Conservation (phyloP, 2,113 vertebrate genomes). For the Salminus brasiliensis region DNA sequence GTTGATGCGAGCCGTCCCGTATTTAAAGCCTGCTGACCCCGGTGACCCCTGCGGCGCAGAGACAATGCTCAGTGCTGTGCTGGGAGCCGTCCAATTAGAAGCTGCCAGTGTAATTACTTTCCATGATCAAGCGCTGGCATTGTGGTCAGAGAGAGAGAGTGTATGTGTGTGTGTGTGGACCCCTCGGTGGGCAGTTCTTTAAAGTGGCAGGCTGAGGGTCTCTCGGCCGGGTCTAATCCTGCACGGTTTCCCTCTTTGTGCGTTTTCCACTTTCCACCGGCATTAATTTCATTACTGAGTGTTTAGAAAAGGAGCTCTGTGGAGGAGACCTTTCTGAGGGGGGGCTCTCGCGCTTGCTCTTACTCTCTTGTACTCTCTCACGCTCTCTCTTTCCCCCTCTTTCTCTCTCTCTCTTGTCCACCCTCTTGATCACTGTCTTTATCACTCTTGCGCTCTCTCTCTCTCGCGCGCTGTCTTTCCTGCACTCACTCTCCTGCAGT, state of each 20-base stretch:
- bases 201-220: not conserved
- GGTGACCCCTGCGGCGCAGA: conserved; percentile 20
- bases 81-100: conserved; percentile 38
- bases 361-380: not conserved
- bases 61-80: conserved; percentile 13
- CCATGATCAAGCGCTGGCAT: not conserved
- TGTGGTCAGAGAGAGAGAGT: too few species aligned
- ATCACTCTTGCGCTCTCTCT: not conserved
- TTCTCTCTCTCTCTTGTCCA: not conserved
- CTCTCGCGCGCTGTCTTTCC: too few species aligned
- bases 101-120: conserved; percentile 42
- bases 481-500: too few species aligned
- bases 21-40: conserved; percentile 36
- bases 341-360: too few species aligned
- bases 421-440: not conserved
- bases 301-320: not conserved
- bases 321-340: not conserved
- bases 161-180: not conserved
- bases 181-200: not conserved
- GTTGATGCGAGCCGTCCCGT: not conserved
- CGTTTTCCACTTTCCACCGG: not conserved
- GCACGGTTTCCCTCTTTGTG: not conserved
- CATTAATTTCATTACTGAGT: not conserved
- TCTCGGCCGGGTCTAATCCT: not conserved
- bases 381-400: not conserved